These are phyloP conservation scores for Nomada hirtipes DNA, from an alignment of 2,888 invertebrate genomes.

Conservation along the genomic window DNA sequence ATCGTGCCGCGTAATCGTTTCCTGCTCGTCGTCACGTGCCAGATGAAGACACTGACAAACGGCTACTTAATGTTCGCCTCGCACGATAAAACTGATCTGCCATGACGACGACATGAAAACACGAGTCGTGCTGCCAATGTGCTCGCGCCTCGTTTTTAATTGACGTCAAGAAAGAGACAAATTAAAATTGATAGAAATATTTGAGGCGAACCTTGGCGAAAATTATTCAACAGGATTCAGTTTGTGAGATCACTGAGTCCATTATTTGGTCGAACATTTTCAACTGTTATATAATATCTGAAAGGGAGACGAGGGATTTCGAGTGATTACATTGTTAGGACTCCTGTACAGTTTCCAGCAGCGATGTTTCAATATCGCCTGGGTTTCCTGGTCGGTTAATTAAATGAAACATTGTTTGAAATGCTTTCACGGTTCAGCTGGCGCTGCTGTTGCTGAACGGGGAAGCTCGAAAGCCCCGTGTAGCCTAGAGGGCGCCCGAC, in stretches of 20 bases:
- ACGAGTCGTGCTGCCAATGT: neutral
- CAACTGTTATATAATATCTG: too few relatives aligned
- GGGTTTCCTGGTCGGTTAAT: too few relatives aligned
- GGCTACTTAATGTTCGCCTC: constrained; percentile 11
- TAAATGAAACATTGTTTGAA: constrained; percentile 13
- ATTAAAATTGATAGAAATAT: neutral
- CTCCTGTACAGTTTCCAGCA: neutral
- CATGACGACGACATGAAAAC: neutral
- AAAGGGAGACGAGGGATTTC: too few relatives aligned
- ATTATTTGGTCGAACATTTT: too few relatives aligned
- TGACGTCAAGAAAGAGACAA: too few relatives aligned
- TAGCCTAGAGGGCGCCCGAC: neutral
- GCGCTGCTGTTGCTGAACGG: neutral
- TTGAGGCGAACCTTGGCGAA: too few relatives aligned
- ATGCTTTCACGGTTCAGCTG: neutral
- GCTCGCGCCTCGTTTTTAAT: too few relatives aligned
- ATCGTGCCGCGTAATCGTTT: constrained; percentile 7
- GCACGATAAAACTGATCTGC: neutral
- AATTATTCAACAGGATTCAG: too few relatives aligned
- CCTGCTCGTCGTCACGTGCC: neutral
- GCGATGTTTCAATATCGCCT: neutral
- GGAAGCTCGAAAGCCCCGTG: constrained; percentile 1
- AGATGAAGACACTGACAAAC: constrained; percentile 21
- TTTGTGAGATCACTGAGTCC: too few relatives aligned
- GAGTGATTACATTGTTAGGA: too few relatives aligned